Conservation (phyloP, 1,140 invertebrate genomes). For the Chironomus tepperi region DNA sequence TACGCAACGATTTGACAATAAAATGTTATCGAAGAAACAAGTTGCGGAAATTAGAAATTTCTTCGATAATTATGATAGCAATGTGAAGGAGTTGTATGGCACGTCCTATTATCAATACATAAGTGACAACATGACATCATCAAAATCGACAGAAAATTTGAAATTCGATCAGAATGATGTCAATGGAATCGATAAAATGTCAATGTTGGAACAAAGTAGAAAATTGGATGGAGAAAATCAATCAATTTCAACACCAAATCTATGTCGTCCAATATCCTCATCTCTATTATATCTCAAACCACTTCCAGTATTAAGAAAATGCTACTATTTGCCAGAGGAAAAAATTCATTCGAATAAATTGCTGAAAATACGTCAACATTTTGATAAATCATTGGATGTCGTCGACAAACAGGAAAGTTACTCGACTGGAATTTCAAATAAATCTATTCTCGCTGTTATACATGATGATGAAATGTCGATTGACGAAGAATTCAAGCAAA, state of each 20-base stretch:
- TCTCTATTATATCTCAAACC: not conserved
- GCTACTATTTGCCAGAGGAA: constrained; percentile 19
- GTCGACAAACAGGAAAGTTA: not conserved
- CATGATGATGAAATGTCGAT: not conserved
- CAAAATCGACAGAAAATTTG: constrained; percentile 18
- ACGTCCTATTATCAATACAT: not conserved
- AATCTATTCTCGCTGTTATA: not conserved
- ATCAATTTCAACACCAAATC: not conserved
- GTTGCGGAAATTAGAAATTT: constrained; percentile 19
- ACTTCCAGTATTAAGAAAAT: not conserved
- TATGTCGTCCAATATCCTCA: not conserved
- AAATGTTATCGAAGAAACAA: constrained; percentile 23
- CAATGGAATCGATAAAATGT: not conserved
- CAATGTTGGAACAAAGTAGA: not conserved
- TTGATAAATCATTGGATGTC: constrained; percentile 16
- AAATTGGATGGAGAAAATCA: not conserved
- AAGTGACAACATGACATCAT: constrained; percentile 17
- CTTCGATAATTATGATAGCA: constrained; percentile 2
- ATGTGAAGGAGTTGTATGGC: not conserved
- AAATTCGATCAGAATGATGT: constrained; percentile 9
- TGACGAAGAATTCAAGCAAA: not conserved
- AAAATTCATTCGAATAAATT: constrained; percentile 12
- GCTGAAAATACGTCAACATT: constrained; percentile 18
- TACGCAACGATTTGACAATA: constrained; percentile 27
- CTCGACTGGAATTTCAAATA: constrained; percentile 12